These are phyloP conservation scores for Remorina albescens DNA, from an alignment of 2,797 vertebrate species.

Conservation along the genomic window DNA sequence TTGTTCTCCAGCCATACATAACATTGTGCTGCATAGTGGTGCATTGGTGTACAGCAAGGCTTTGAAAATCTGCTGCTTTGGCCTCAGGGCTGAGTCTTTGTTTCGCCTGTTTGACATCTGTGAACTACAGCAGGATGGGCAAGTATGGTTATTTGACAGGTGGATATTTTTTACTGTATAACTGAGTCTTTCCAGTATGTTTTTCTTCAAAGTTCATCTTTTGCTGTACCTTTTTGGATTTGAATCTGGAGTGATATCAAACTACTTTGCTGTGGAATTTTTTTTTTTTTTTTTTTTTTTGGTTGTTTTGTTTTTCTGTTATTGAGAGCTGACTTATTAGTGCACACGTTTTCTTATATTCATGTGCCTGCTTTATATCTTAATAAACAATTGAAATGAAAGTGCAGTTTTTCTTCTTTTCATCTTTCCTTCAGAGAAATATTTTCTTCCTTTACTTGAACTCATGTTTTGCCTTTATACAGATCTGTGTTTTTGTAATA, in stretches of 20 bases:
- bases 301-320: too few species aligned
- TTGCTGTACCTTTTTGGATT: constrained; percentile 63
- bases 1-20: constrained; percentile 34
- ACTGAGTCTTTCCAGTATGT: constrained; percentile 22
- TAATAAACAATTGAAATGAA: constrained; percentile 75
- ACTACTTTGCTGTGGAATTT: constrained; percentile 77
- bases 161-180: constrained; percentile 43
- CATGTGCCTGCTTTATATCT: constrained; percentile 80
- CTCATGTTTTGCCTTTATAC: constrained; percentile 8
- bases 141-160: constrained; percentile 35
- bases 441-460: neutral
- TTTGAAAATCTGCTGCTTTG: constrained; percentile 56
- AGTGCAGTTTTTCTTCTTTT: neutral
- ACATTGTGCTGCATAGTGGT: constrained; percentile 25
- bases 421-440: constrained; percentile 4
- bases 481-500: constrained; percentile 13
- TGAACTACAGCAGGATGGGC: constrained; percentile 53
- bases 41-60: constrained; percentile 32
- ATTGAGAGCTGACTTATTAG: constrained; percentile 73
- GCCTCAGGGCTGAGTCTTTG: constrained; percentile 36
- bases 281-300: too few species aligned
- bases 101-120: constrained; percentile 58
- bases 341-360: constrained; percentile 71
- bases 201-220: constrained; percentile 29
- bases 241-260: constrained; percentile 64